These are phyloP conservation scores for Clitarchus hookeri DNA, from an alignment of 2,888 invertebrate genomes.

Conservation along the genomic window DNA sequence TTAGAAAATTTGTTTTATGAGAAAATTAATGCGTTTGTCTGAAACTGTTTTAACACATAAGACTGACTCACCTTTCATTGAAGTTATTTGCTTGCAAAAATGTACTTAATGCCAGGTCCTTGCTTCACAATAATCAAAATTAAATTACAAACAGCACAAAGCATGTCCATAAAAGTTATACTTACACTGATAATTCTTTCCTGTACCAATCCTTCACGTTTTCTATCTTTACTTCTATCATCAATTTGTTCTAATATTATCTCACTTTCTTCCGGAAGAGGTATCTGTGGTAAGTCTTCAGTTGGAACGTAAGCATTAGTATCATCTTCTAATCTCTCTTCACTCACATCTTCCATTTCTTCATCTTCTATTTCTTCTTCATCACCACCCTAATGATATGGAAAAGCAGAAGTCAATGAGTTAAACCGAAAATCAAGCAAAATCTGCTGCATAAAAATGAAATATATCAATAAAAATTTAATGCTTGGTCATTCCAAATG, in stretches of 20 bases:
- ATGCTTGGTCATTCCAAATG: too few relatives aligned
- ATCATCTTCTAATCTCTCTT: constrained; percentile 30
- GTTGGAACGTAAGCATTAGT: neutral
- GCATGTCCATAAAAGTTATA: constrained; percentile 42
- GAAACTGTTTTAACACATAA: too few relatives aligned
- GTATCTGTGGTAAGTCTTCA: neutral
- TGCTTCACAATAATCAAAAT: too few relatives aligned
- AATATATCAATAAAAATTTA: too few relatives aligned
- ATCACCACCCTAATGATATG: constrained; percentile 43
- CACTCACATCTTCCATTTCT: constrained; percentile 48
- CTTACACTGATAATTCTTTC: constrained; percentile 69
- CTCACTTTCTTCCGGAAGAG: constrained; percentile 29
- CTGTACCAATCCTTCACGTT: constrained; percentile 60
- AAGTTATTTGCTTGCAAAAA: too few relatives aligned
- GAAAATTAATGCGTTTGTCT: too few relatives aligned
- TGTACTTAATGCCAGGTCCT: too few relatives aligned
- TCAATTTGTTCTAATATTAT: constrained; percentile 22
- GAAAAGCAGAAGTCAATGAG: neutral
- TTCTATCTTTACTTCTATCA: neutral
- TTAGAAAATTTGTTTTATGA: too few relatives aligned
- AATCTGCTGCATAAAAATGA: too few relatives aligned
- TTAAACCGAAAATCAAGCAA: neutral
- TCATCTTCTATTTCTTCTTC: constrained; percentile 52
- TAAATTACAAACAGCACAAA: too few relatives aligned
- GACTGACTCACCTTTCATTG: too few relatives aligned